Base-by-base conservation (phyloP, 2,113 vertebrate species). In the Panurus biarmicus region DNA sequence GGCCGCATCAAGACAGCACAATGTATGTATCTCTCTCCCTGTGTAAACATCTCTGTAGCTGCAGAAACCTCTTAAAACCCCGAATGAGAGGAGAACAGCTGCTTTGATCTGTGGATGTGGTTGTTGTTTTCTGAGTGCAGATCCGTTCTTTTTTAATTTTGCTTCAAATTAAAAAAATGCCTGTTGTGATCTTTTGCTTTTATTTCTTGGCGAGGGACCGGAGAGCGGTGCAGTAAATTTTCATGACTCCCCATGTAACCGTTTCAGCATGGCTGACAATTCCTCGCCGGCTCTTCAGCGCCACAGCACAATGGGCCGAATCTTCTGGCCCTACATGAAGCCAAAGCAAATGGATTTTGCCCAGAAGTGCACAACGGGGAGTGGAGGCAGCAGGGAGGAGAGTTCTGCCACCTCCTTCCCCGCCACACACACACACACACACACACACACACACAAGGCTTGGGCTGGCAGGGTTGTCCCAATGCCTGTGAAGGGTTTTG, bases 81-180 rank as follows among this genome's bases (percentile, higher is more conserved):
- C 24, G 61, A 94, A 93, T 51, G 95, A 90, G 95, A 47, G 60
- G 70, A 91, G 93, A 95, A 17, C 88, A 87, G 87, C 91, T 65
- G 90, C 96, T 97, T 97, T 97, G 96, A 97, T 97, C 95, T 96
- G 95, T 92, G 94, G 91, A 94, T 96, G 95, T 95, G 95, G 88
- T 95, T 77, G 93, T 92, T 97, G 44, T 96, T 96, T 95, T 93
- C 95, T 90, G 91, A 93, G 90, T 35, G 93, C 33, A 33, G 95
- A 89, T 84, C 90, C 79, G 33, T 87, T 92, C 91, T 92, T 92
- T 94, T 96, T 95, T 94, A 91, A 92, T 96, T 96, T 95, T 80
- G 78, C 82, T 85, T 90, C 93, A 96, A 96, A 95, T 96, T 95
- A 85, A 95, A 95, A 97, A 95, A 97, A 95, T n/a, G 89, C 93